Evolutionary conservation across 2,797 vertebrate genomes (phyloP).

Genomic region (Girardinus metallicus): DNA sequence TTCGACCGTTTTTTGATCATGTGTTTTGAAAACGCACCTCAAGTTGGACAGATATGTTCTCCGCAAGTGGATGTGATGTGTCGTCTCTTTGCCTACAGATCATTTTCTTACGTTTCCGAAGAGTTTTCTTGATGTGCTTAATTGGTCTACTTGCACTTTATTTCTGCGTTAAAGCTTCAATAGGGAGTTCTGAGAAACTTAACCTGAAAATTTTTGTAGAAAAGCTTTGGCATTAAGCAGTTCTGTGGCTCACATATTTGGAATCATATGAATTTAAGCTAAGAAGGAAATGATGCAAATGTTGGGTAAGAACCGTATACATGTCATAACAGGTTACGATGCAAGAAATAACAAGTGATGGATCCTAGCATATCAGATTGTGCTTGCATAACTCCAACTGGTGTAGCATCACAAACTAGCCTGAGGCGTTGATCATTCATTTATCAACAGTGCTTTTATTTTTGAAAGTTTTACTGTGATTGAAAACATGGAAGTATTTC

Average conservation of each 20-base stretch:
- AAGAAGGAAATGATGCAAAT: slow-evolving; percentile 1
- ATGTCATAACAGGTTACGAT: neutral
- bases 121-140: neutral
- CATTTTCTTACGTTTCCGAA: neutral
- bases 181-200: no score
- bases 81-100: neutral
- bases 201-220: neutral
- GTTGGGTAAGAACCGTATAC: neutral
- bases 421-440: neutral
- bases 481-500: neutral
- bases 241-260: neutral
- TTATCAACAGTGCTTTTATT: neutral
- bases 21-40: neutral
- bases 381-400: neutral
- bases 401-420: neutral
- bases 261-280: neutral
- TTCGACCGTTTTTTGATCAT: neutral
- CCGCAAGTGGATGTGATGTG: neutral
- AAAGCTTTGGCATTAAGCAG: neutral
- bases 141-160: neutral
- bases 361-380: neutral
- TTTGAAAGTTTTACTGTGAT: neutral
- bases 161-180: no score
- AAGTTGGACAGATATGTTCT: neutral
- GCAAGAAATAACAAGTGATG: neutral